Conservation (phyloP, 1,140 invertebrate species). For the Drosophila bipectinata region DNA sequence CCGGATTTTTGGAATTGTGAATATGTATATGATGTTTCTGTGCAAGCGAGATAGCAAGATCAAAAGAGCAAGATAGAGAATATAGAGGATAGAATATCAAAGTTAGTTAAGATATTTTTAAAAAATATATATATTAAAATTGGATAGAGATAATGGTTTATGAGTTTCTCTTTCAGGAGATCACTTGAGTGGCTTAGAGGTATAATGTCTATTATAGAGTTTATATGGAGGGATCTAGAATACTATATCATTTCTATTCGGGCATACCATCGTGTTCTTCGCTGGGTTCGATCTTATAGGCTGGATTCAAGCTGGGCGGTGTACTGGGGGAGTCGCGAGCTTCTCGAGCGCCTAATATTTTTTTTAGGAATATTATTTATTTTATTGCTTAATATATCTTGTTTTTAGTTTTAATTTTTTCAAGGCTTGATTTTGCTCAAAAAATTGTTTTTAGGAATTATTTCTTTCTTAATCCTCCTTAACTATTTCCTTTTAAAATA, state of each 20-base stretch:
- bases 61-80: conserved; percentile 8
- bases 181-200: conserved; percentile 34
- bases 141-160: conserved; percentile 7
- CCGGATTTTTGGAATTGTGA: conserved; percentile 89
- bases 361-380: conserved; percentile 9
- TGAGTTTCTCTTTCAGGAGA: conserved; percentile 25
- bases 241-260: conserved; percentile 4
- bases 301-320: conserved; percentile 81
- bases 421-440: conserved; percentile 14
- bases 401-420: not conserved
- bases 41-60: conserved; percentile 34
- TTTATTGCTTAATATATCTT: not conserved
- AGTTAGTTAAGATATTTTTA: conserved; percentile 13
- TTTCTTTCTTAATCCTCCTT: not conserved
- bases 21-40: conserved; percentile 85
- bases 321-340: conserved; percentile 79
- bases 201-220: not conserved
- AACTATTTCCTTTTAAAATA: not conserved
- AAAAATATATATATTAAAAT: conserved; percentile 4
- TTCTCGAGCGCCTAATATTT: conserved; percentile 72
- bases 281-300: conserved; percentile 80
- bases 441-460: not conserved
- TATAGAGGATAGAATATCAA: not conserved
- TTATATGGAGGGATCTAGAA: not conserved
- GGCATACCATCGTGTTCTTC: conserved; percentile 81